Evolutionary conservation across 30 jellyfish, hydroid and myxozoan species (phyloP), one percentile per base, ranked within the genome.

Genomic region (Aurelia sp.): DNA sequence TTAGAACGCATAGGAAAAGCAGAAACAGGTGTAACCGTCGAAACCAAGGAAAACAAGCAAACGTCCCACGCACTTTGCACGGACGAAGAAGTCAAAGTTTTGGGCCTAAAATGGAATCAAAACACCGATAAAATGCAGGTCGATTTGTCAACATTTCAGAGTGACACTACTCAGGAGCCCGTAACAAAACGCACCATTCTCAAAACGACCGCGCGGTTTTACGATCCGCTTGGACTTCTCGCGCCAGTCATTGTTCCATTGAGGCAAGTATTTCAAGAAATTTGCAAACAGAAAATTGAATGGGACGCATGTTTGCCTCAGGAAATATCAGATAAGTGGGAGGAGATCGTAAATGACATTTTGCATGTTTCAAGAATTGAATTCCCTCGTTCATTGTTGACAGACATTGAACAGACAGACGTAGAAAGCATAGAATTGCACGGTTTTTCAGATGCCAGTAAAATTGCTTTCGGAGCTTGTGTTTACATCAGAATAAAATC

Each of bases 221-320:
- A 9, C 47, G 82, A 47, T 21, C 82, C 66, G 66, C 67, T 71
- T 35, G 82, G 82, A 18, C 22, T 71, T 6, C 17, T 22, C 23
- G 30, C 82, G 13, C 67, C 82, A 19, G 67, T 22, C 1, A 6
- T 11, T 48, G 22, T 71, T 12, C 37, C 37, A 33, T 71, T 71
- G 21, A 71, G 37, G 47, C 37, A 21, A 12, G 17, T 71, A 71
- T 71, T 71, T 71, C 67, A 71, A 44, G 67, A 71, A 53, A 71
- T 71, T 44, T 71, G 82, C 50, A 37, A 71, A 44, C 18, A 33
- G 33, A 71, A 71, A 35, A 47, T 71, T 40, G 82, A 66, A 13
- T 71, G 82, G 82, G 82, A 71, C 37, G 82, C 40, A 2, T 47
- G 67, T 47, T 47, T 71, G 41, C 82, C 68, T 10, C 5, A 22